A percentile compares a stretch with the other conserved stretches of the same genome.
phyloP scores from a whole-genome alignment of 2,888 invertebrate species.

The Dasypolia templi region DNA sequence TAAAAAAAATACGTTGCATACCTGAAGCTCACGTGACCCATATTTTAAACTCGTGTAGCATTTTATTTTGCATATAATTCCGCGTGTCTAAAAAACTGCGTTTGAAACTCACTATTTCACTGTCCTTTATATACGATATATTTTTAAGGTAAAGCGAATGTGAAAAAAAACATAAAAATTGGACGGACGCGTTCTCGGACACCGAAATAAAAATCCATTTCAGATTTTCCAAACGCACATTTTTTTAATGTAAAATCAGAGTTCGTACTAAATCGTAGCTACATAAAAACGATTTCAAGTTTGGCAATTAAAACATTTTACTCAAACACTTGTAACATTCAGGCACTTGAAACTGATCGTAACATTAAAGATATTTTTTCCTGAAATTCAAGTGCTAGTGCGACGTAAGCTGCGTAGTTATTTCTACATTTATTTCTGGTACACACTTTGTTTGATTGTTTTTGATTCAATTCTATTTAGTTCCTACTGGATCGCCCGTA shows the following conservation, averaged over 20 bases:
- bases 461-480: slow-evolving; percentile 5
- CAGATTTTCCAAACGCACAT: slow-evolving; percentile 33
- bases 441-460: slow-evolving; percentile 21
- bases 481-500: background rate
- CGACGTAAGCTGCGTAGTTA: background rate
- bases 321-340: slow-evolving; percentile 40
- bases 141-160: slow-evolving; percentile 48
- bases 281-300: slow-evolving; percentile 36
- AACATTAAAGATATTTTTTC: slow-evolving; percentile 21
- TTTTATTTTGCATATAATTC: slow-evolving; percentile 41
- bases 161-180: slow-evolving; percentile 48
- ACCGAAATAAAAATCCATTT: slow-evolving; percentile 45
- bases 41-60: slow-evolving; percentile 46
- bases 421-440: slow-evolving; percentile 12
- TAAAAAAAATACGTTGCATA: slow-evolving; percentile 37
- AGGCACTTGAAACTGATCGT: slow-evolving; percentile 45
- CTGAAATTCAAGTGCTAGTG: slow-evolving; percentile 9
- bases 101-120: slow-evolving; percentile 47
- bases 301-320: slow-evolving; percentile 55
- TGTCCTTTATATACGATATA: slow-evolving; percentile 43
- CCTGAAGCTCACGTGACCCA: slow-evolving; percentile 51
- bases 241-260: slow-evolving; percentile 24
- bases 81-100: slow-evolving; percentile 32
- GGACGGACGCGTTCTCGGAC: slow-evolving; percentile 28
- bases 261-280: slow-evolving; percentile 13